Evolutionary conservation across 2,113 vertebrate species (phyloP), one percentile per base, ranked within the genome.

Genomic region (Sander lucioperca): DNA sequence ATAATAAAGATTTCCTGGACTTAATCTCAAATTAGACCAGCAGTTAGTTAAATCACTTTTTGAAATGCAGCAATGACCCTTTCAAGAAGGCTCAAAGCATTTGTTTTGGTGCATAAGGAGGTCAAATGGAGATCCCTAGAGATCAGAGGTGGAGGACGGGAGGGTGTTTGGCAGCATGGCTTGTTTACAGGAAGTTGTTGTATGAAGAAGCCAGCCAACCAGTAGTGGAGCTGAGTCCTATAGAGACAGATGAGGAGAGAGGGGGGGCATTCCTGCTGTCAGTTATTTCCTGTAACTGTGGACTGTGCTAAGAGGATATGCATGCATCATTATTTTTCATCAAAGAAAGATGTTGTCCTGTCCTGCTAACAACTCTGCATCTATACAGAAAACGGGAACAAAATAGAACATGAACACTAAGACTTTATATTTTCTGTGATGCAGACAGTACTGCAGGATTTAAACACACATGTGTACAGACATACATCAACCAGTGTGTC

Each of bases 151-250:
- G 85, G 86, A 86, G 86, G 90, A 85, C 90, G 92, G 93, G 92
- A 93, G 89, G 85, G 82, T 80, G 80, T 85, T 88, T 88, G 87
- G 89, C 83, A 82, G 80, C 77, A 53, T 62, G 78, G 65, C 87
- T 94, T 95, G 93, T 95, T 96, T 96, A 95, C 94, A 94, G 91
- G 91, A 95, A 94, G 91, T 87, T 92, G 83, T 95, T 95, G 93
- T 92, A 91, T 91, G 89, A 90, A 93, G 83, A 86, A 93, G 80
- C 48, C 71, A 90, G 83, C 88, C 86, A 93, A 91, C 83, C 90
- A 94, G 89, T 45, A 51, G 74, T 76, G 66, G 39, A 91, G 85
- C 79, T 83, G 87, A 90, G 90, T 91, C 86, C 78, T 90, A 85
- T 84, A 87, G 87, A 95, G 89, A 93, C 88, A 88, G 85, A 94